Evolutionary conservation across 2,888 invertebrate species (phyloP).

Genomic region (Dryococelus australis): DNA sequence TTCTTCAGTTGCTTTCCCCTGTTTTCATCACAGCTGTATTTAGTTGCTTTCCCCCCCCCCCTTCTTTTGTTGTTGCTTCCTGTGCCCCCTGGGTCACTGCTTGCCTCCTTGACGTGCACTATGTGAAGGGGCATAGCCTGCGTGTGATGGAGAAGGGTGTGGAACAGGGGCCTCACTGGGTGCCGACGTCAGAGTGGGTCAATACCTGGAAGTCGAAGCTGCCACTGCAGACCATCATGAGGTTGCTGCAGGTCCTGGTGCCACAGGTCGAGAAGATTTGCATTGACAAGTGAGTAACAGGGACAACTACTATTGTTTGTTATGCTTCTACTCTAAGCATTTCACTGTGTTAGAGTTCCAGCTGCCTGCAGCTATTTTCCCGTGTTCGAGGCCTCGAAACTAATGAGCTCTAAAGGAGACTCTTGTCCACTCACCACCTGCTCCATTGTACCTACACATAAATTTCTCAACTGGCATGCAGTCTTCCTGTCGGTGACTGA

Average conservation of each 20-base stretch:
- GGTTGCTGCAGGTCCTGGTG: constrained; percentile 95
- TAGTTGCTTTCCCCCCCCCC: background rate
- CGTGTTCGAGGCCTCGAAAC: too few relatives aligned
- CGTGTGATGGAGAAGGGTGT: constrained; percentile 8
- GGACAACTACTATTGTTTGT: background rate
- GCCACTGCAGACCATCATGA: constrained; percentile 98
- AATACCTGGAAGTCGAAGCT: constrained; percentile 95
- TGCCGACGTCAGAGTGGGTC: constrained; percentile 96
- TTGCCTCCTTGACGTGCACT: background rate
- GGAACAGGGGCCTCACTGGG: constrained; percentile 67
- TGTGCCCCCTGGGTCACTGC: background rate
- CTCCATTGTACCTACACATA: too few relatives aligned
- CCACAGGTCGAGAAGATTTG: constrained; percentile 99
- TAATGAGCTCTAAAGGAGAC: too few relatives aligned
- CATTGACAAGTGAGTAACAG: constrained; percentile 86
- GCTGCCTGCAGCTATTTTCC: too few relatives aligned
- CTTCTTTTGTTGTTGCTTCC: background rate
- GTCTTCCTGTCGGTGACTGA: too few relatives aligned
- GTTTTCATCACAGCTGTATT: background rate
- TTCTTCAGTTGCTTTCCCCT: background rate
- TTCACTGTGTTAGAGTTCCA: background rate
- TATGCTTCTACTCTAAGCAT: background rate
- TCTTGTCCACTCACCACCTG: too few relatives aligned
- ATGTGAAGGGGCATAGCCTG: background rate
- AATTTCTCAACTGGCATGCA: too few relatives aligned